Percentiles rank a stretch among this genome's conserved stretches.
These are phyloP conservation scores for Lobophora halterata DNA, from an alignment of 2,888 invertebrate species.

Conservation along the genomic window DNA sequence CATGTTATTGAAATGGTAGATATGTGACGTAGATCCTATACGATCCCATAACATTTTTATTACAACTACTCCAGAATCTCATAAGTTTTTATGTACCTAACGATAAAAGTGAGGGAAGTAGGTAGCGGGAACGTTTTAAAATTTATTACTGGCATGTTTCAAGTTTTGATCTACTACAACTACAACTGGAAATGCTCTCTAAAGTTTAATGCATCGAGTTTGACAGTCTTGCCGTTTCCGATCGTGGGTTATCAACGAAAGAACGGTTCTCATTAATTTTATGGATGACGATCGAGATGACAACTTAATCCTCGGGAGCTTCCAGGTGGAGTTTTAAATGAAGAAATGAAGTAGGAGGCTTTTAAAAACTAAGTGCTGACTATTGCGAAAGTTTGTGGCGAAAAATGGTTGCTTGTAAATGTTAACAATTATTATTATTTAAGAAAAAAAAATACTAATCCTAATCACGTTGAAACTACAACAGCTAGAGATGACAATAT, in stretches of 20 bases:
- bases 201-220: slow-evolving; percentile 3
- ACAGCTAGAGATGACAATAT: no score
- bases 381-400: no score
- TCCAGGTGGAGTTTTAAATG: no score
- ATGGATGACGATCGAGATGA: background rate
- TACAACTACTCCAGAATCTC: slow-evolving; percentile 3
- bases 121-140: slow-evolving; percentile 10
- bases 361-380: no score
- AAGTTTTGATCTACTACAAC: slow-evolving; percentile 3
- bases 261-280: no score
- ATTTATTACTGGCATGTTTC: slow-evolving; percentile 10
- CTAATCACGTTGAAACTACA: no score
- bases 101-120: slow-evolving; percentile 7
- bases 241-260: no score
- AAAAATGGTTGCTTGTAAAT: no score
- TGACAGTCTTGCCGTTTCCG: background rate
- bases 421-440: no score
- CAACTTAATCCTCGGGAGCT: no score
- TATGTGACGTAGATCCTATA: background rate
- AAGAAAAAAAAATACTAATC: no score
- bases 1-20: slow-evolving; percentile 3
- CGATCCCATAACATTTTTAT: slow-evolving; percentile 7
- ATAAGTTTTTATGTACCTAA: slow-evolving; percentile 14
- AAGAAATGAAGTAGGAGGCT: no score
- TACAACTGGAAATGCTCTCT: background rate